Conservation (phyloP, 92 coral and sea anemone genomes). For the Plumapathes pennacea region DNA sequence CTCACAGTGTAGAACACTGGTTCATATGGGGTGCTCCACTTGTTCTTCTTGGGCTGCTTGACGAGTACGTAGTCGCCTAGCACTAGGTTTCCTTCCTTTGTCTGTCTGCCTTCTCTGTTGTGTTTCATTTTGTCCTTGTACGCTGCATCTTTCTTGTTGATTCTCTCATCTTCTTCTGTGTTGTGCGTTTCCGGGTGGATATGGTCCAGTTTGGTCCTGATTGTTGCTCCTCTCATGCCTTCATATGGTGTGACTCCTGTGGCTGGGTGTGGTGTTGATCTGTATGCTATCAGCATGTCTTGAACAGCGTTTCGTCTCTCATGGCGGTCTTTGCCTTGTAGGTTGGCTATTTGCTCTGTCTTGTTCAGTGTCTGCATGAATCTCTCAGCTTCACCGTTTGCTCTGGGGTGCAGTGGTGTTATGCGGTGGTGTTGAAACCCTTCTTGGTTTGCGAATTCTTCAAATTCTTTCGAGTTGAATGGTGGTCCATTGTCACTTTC, state of each 20-base stretch:
- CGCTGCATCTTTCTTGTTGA: conserved; percentile 46
- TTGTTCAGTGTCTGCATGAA: conserved; percentile 65
- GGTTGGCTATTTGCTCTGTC: conserved; percentile 57
- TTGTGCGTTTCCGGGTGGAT: conserved; percentile 14
- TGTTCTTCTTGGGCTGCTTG: conserved; percentile 40
- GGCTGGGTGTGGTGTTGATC: conserved; percentile 67
- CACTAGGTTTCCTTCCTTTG: conserved; percentile 39
- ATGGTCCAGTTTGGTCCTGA: conserved; percentile 57
- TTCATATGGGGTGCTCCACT: conserved; percentile 60
- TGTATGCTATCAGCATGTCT: conserved; percentile 60
- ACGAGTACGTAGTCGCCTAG: conserved; percentile 68
- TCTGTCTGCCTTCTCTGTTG: conserved; percentile 47
- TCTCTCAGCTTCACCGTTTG: conserved; percentile 51
- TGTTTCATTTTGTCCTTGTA: conserved; percentile 59
- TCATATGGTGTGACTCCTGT: conserved; percentile 57
- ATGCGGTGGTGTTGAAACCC: conserved; percentile 51
- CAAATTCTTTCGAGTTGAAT: conserved; percentile 51
- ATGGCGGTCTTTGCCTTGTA: conserved; percentile 42
- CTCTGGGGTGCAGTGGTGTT: conserved; percentile 49
- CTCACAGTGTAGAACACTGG: conserved; percentile 42
- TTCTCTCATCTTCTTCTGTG: conserved; percentile 27
- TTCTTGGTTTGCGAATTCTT: conserved; percentile 41
- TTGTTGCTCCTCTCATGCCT: conserved; percentile 43
- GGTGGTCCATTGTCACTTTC: conserved; percentile 68
- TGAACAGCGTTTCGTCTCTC: conserved; percentile 45